Percentiles rank a stretch among this genome's conserved stretches.
Evolutionary conservation across 2,888 invertebrate genomes (phyloP).

Genomic region (Caenorhabditis sulstoni): DNA sequence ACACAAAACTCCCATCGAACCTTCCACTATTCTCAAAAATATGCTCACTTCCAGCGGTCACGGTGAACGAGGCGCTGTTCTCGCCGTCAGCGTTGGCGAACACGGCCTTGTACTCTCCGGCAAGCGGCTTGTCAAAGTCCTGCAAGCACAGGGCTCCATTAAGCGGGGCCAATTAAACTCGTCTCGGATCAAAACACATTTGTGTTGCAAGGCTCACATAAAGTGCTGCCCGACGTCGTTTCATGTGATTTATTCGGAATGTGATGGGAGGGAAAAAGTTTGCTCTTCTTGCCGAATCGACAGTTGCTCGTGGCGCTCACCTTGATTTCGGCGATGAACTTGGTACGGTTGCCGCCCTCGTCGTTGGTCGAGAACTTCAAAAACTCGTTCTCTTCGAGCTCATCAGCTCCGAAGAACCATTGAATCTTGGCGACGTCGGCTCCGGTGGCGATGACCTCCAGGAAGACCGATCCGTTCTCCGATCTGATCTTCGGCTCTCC

Average conservation of each 20-base stretch:
- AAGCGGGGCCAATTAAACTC: slow-evolving; percentile 29
- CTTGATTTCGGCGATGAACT: slow-evolving; percentile 78
- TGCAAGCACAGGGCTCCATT: slow-evolving; percentile 40
- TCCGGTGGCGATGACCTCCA: slow-evolving; percentile 77
- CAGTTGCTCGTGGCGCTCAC: slow-evolving; percentile 56
- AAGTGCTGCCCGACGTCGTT: slow-evolving; percentile 17
- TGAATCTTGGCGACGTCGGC: slow-evolving; percentile 77
- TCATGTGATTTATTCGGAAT: slow-evolving; percentile 58
- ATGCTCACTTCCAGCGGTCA: slow-evolving; percentile 79
- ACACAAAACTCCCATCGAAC: too few species aligned
- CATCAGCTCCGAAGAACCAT: slow-evolving; percentile 78
- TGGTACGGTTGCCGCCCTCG: slow-evolving; percentile 77
- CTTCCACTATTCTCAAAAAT: neutral
- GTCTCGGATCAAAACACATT: slow-evolving; percentile 26
- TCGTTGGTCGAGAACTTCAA: slow-evolving; percentile 75
- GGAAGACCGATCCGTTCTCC: slow-evolving; percentile 76
- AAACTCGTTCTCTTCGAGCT: slow-evolving; percentile 74
- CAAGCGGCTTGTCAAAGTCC: slow-evolving; percentile 80
- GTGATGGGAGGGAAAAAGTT: neutral
- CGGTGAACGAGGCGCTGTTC: slow-evolving; percentile 79
- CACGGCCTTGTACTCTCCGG: slow-evolving; percentile 79
- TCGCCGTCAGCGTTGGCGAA: slow-evolving; percentile 77
- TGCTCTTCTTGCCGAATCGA: neutral
- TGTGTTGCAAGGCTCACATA: neutral
- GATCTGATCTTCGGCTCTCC: slow-evolving; percentile 79